Evolutionary conservation across 2,888 invertebrate species (phyloP).

Genomic region (Tenthredo amoena): DNA sequence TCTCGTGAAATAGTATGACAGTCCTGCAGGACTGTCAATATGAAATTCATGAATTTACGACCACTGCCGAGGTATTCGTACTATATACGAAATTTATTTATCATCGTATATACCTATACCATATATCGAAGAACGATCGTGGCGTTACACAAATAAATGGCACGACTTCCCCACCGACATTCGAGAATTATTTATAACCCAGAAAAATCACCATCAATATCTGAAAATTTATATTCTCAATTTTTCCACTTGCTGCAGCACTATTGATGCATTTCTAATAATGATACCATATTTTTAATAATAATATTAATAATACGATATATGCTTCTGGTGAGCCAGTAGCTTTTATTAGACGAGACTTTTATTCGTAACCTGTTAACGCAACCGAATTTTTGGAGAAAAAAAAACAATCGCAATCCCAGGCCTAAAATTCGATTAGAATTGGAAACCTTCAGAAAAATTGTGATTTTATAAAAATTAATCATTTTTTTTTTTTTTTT

Average conservation of each 20-base stretch:
- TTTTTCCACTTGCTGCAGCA: not conserved
- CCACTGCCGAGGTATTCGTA: not conserved
- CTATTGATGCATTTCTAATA: no score
- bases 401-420: no score
- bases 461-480: no score
- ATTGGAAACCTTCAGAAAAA: no score
- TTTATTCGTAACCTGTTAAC: no score
- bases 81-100: slow-evolving; percentile 3
- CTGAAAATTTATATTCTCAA: not conserved
- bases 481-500: no score
- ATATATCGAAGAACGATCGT: slow-evolving; percentile 5
- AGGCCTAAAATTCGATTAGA: no score
- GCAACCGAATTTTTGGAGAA: no score
- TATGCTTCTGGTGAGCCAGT: no score
- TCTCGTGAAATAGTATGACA: not conserved
- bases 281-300: no score
- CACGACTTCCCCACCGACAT: slow-evolving; percentile 3
- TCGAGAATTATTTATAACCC: not conserved
- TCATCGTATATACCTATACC: not conserved
- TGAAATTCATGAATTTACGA: slow-evolving; percentile 7
- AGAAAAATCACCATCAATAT: not conserved
- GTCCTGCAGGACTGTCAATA: not conserved
- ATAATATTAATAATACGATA: no score
- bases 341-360: no score
- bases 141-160: slow-evolving; percentile 15